Evolutionary conservation across 2,888 invertebrate genomes (phyloP), one percentile per base, ranked within the genome.

Genomic region (Trimorus sp.): DNA sequence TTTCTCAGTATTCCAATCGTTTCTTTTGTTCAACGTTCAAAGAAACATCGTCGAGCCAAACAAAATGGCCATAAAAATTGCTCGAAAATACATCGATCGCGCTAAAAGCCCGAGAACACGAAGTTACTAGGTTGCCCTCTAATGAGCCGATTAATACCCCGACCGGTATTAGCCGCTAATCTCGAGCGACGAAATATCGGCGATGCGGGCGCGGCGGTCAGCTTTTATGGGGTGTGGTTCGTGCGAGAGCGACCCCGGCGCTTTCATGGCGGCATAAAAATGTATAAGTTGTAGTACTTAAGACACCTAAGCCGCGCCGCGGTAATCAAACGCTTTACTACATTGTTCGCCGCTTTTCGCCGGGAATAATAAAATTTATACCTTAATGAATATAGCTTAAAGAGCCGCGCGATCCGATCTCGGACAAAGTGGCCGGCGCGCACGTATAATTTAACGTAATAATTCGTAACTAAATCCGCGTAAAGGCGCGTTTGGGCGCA

Each of bases 391-490:
- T 76, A 68, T 65, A 76, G 38, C 66, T 66, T 58, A 66, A 73
- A 59, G 42, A 60, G 40, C 40, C 7, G 36, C 38, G 49, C 66
- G 56, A 59, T 74, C 58, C 54, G 36, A 59, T 12, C 7, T 59
- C 26, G 40, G 7, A 40, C 15, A 45, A 73, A 53, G 26, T 62
- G 68, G 48, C 53, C 15, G 40, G 0, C 15, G 56, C 38, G 65
- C 58, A 49, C 69, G 42, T 78, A 71, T 78, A 78, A 78, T 78
- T 78, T 78, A 45, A 45, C 66, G 40, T 66, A 78, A 78, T 71
- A 78, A 71, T 66, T 71, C 48, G 71, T 66, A 66, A 79, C 68
- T 40, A 62, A 74, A 79, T 60, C 70, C 62, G 42, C 54, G 48
- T 40, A 42, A 56, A 62, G 38, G 65, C 53, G 54, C 45, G 58